Evolutionary conservation across 2,888 invertebrate genomes (phyloP).

Genomic region (Augiades crinisus): DNA sequence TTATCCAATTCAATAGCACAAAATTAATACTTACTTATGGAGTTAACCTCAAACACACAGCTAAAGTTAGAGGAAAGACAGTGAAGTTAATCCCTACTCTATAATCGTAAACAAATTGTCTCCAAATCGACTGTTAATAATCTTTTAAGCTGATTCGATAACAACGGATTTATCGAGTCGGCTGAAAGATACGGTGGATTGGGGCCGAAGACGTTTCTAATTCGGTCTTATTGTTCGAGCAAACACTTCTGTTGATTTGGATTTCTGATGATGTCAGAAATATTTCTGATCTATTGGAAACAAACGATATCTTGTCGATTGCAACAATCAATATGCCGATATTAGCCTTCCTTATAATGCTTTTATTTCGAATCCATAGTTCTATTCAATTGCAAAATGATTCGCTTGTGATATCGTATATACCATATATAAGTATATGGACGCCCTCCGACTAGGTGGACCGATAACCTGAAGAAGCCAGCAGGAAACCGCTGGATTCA

Average conservation of each 20-base stretch:
- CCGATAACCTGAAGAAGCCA: too few relatives aligned
- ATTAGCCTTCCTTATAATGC: too few relatives aligned
- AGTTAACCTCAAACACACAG: neutral
- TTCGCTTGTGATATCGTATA: too few relatives aligned
- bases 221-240: neutral
- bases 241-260: neutral
- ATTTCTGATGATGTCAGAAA: neutral
- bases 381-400: too few relatives aligned
- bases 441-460: too few relatives aligned
- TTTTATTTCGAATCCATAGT: too few relatives aligned
- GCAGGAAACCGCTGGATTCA: too few relatives aligned
- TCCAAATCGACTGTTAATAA: constrained; percentile 3
- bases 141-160: constrained; percentile 3
- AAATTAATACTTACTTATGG: neutral
- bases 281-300: neutral
- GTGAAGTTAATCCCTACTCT: neutral
- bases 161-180: constrained; percentile 5
- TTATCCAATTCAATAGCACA: neutral
- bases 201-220: neutral
- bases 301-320: too few relatives aligned
- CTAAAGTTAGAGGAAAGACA: neutral
- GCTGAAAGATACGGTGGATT: neutral
- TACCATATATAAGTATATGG: too few relatives aligned
- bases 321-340: too few relatives aligned
- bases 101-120: constrained; percentile 10